Conservation (phyloP, 2,797 vertebrate species). For the Labeo calbasu region DNA sequence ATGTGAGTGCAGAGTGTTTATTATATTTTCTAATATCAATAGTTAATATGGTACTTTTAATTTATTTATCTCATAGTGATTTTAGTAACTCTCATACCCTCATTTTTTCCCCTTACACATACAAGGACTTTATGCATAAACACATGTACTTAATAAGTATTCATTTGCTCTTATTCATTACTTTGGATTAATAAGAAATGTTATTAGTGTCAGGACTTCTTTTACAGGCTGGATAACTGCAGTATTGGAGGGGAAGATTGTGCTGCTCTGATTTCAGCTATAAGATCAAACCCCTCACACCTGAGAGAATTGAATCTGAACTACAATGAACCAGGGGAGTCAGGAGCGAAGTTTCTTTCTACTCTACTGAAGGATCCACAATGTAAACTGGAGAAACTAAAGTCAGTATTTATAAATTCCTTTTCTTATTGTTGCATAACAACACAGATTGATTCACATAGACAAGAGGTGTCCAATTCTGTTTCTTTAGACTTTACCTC, state of each 20-base stretch:
- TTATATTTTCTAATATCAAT: neutral
- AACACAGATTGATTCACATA: neutral
- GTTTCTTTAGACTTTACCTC: no score
- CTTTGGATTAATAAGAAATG: neutral
- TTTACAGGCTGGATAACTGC: neutral
- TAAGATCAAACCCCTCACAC: conserved; percentile 1
- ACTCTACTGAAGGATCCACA: neutral
- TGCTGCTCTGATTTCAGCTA: neutral
- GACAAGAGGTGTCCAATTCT: no score
- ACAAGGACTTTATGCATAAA: neutral
- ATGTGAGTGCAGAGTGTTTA: neutral
- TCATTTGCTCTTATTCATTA: neutral
- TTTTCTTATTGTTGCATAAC: neutral
- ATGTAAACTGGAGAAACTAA: neutral
- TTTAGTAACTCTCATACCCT: no score
- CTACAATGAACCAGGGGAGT: neutral
- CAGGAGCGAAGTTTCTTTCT: neutral
- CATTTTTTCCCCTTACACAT: no score
- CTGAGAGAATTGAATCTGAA: neutral
- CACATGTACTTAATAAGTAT: neutral
- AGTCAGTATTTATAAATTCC: neutral
- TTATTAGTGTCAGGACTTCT: neutral
- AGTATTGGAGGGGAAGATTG: neutral
- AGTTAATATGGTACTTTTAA: neutral
- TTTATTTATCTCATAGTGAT: neutral